Conservation (phyloP, 1,140 invertebrate genomes). For the Globodera rostochiensis region DNA sequence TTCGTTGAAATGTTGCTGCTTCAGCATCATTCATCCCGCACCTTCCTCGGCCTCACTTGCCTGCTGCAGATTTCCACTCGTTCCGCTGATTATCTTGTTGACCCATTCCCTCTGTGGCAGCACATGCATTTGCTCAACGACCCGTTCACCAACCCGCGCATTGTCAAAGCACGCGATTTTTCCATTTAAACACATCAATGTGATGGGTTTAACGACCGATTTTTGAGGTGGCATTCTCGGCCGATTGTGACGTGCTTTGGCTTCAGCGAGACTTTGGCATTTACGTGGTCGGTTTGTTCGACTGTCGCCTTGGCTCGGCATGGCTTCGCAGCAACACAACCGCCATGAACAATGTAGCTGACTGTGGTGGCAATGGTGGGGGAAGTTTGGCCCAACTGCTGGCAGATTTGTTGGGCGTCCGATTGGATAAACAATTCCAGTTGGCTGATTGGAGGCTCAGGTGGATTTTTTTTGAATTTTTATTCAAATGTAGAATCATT, state of each 20-base stretch:
- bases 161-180: constrained; percentile 71
- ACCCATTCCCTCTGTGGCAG: constrained; percentile 80
- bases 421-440: constrained; percentile 86
- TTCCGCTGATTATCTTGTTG: constrained; percentile 85
- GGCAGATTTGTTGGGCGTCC: constrained; percentile 77
- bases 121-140: constrained; percentile 84
- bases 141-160: constrained; percentile 84
- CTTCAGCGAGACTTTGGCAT: constrained; percentile 90
- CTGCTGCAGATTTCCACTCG: constrained; percentile 90
- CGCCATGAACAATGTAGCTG: constrained; percentile 77
- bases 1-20: background rate
- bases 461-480: constrained; percentile 30
- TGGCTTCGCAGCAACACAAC: background rate
- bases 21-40: constrained; percentile 48
- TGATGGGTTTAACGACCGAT: background rate
- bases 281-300: constrained; percentile 96
- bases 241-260: constrained; percentile 86
- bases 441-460: constrained; percentile 87
- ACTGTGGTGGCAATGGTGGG: constrained; percentile 73
- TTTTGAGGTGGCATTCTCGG: constrained; percentile 75
- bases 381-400: constrained; percentile 78
- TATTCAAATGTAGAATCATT: constrained; percentile 15
- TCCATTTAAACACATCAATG: constrained; percentile 20
- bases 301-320: constrained; percentile 66
- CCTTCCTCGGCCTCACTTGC: constrained; percentile 77